These are phyloP conservation scores for Pachydiplax longipennis DNA, from an alignment of 2,888 invertebrate genomes.

Conservation along the genomic window DNA sequence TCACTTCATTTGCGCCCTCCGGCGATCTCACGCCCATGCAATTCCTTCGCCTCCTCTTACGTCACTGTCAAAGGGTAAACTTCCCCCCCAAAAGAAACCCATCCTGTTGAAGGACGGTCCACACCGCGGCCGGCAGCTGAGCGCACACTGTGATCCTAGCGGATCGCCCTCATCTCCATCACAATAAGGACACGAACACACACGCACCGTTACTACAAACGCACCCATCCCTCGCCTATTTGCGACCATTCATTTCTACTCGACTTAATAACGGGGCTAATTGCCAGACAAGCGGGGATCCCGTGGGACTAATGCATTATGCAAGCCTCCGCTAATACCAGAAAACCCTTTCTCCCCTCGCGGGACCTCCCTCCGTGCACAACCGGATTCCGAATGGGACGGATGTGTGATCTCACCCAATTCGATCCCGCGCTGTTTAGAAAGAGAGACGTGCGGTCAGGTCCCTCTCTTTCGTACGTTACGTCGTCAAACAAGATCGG, in stretches of 20 bases:
- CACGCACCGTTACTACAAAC: background rate
- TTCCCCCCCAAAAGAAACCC: background rate
- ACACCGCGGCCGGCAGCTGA: background rate
- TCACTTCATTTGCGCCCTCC: background rate
- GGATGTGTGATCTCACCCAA: background rate
- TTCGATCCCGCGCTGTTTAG: background rate
- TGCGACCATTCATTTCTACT: constrained; percentile 40
- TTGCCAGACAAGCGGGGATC: constrained; percentile 17
- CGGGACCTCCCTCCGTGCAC: background rate
- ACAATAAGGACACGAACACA: constrained; percentile 1
- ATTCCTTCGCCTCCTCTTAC: background rate
- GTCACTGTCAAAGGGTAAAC: background rate
- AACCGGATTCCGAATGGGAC: background rate
- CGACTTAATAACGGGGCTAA: constrained; percentile 42
- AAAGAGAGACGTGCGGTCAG: background rate
- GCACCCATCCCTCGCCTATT: constrained; percentile 15
- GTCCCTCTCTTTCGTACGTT: background rate
- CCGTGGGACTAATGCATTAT: constrained; percentile 33
- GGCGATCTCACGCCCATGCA: background rate
- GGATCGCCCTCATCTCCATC: constrained; percentile 10
- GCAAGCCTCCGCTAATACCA: constrained; percentile 8
- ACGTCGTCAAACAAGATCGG: background rate
- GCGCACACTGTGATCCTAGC: background rate
- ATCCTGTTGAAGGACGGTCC: too few relatives aligned
- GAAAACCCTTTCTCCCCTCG: background rate